These are phyloP conservation scores for Ophiodon elongatus DNA, from an alignment of 2,113 vertebrate species.

Conservation along the genomic window DNA sequence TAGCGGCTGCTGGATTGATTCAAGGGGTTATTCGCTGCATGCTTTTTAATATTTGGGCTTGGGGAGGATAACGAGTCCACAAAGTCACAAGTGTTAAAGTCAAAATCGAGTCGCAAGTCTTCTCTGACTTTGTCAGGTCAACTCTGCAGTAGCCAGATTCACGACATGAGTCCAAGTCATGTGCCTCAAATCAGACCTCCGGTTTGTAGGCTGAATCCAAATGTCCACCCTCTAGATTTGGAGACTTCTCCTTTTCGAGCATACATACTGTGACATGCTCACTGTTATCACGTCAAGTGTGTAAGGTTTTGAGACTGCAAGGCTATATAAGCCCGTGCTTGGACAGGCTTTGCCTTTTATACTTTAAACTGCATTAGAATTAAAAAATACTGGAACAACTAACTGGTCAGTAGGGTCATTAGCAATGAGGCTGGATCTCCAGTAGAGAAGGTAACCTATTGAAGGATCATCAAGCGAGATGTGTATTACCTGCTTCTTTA, in stretches of 20 bases:
- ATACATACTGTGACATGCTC: neutral
- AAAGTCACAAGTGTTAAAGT: neutral
- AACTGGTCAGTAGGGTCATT: neutral
- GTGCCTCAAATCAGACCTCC: neutral
- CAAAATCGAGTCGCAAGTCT: neutral
- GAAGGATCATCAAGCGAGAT: neutral
- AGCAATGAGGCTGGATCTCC: neutral
- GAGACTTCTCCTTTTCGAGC: neutral
- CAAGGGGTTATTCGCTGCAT: neutral
- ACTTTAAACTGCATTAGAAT: neutral
- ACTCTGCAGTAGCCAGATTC: neutral
- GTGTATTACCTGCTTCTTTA: neutral
- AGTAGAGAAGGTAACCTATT: neutral
- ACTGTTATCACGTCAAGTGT: neutral
- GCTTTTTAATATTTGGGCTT: neutral
- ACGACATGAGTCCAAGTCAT: neutral
- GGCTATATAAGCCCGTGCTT: neutral
- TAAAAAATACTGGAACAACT: neutral
- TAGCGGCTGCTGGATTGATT: neutral
- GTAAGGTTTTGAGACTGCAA: neutral
- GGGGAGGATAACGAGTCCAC: neutral
- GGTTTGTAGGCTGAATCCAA: neutral
- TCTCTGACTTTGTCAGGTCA: neutral
- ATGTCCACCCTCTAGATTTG: neutral
- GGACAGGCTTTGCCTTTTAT: neutral